phyloP scores from a whole-genome alignment of 2,888 invertebrate genomes.

The Rhamphomyia laevipes region DNA sequence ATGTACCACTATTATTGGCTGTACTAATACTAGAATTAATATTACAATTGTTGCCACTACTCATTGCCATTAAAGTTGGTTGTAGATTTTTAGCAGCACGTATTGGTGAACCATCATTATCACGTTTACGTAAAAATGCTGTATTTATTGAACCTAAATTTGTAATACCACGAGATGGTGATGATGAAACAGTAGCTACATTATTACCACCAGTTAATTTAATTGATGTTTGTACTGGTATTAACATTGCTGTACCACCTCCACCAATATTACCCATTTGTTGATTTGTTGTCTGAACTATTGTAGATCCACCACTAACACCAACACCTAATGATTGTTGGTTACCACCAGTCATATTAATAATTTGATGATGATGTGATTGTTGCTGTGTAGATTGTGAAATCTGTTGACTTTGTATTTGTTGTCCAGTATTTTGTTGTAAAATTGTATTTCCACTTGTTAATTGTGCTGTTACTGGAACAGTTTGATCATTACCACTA shows the following conservation, averaged over 20 bases:
- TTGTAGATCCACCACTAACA: not conserved
- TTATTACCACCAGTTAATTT: not conserved
- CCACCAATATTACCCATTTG: not conserved
- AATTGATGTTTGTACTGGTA: not conserved
- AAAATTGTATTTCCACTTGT: not conserved
- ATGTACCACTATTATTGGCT: conserved; percentile 12
- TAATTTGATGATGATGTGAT: conserved; percentile 11
- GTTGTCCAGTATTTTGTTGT: too few species aligned
- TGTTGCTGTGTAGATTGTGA: not conserved
- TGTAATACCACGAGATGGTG: conserved; percentile 7
- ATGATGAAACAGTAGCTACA: not conserved
- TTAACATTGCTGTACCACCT: not conserved
- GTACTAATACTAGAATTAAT: conserved; percentile 19
- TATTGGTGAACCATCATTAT: conserved; percentile 56
- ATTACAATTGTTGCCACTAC: conserved; percentile 9
- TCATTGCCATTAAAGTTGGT: conserved; percentile 33
- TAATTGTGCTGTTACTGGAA: not conserved
- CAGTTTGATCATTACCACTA: not conserved
- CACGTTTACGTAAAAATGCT: conserved; percentile 74
- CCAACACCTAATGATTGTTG: not conserved
- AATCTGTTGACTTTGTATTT: not conserved
- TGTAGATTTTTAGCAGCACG: conserved; percentile 52
- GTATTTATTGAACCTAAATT: conserved; percentile 21
- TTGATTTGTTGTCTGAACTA: not conserved
- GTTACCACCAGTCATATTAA: conserved; percentile 7